Base-by-base conservation (phyloP, 1,140 invertebrate species). In the Manduca sexta region DNA sequence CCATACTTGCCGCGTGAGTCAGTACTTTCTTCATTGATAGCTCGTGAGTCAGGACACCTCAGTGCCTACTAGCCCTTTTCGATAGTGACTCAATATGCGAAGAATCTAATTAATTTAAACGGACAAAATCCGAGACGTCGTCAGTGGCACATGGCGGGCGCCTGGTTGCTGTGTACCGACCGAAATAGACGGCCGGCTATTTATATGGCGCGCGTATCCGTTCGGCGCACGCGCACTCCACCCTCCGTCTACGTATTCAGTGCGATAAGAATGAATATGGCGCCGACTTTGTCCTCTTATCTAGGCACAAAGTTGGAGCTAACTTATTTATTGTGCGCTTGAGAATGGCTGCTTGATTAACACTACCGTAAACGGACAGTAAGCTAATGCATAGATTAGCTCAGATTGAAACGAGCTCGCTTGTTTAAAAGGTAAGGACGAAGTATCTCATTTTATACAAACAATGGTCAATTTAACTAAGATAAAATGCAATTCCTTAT, bases 101-200 rank as follows among this genome's bases (percentile, higher is more conserved):
- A 60, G 64, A 69, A 72, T 74, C 72, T 67, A 69, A 73, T 73
- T 64, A 68, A 70, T 69, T 60, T 64, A 40, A 60, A 61, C 46
- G 56, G 26, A 17, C 31, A 67, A 52, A 56, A 58, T 68, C 62
- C 64, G 74, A 79, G 79, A 75, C 75, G 58, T 31, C 49, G 64
- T 56, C 59, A 54, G 59, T 61, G 71, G 76, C 74, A 79, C 71
- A 80, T 77, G 73, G 67, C 71, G 56, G 63, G 62, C 56, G 66
- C 69, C 55, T 71, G 68, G 67, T 55, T 64, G 69, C 71, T 68
- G 56, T 57, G 60, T 63, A 61, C 60, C 50, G 64, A 73, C 74
- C 34, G 63, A 84, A 84, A 84, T 84, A 84, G 77, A 75, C 62
- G 46, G 56, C 49, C 62, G 52, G 63, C 74, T 84, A 84, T 81